Evolutionary conservation across 2,888 invertebrate genomes (phyloP).

Genomic region (Calephelis perditalis): DNA sequence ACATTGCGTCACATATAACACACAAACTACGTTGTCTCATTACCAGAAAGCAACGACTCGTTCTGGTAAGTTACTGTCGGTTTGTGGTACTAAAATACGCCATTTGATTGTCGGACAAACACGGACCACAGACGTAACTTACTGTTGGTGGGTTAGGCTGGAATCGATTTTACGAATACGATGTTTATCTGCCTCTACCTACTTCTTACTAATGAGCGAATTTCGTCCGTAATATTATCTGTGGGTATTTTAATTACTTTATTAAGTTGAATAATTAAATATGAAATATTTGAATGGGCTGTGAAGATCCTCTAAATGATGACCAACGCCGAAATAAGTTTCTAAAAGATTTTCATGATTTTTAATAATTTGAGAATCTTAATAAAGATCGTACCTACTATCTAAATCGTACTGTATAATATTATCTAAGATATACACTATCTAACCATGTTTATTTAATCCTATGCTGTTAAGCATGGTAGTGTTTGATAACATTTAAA

Average conservation of each 20-base stretch:
- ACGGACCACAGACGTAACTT: conserved; percentile 31
- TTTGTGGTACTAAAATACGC: conserved; percentile 57
- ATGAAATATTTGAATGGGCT: not conserved
- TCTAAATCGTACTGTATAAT: too few species aligned
- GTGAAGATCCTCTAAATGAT: too few species aligned
- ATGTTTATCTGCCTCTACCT: conserved; percentile 34
- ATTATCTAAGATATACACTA: too few species aligned
- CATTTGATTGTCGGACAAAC: conserved; percentile 65
- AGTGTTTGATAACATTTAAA: too few species aligned
- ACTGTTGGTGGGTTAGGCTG: conserved; percentile 22
- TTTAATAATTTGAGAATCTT: too few species aligned
- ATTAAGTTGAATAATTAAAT: conserved; percentile 33
- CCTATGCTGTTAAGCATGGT: too few species aligned
- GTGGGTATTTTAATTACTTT: conserved; percentile 40
- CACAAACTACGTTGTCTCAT: conserved; percentile 66
- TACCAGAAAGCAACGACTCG: conserved; percentile 59
- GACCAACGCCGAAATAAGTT: too few species aligned
- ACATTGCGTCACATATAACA: conserved; percentile 43
- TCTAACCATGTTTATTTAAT: too few species aligned
- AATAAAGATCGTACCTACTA: too few species aligned
- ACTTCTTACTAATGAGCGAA: conserved; percentile 30
- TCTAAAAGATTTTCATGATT: too few species aligned
- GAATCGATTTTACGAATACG: conserved; percentile 40
- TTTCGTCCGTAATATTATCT: conserved; percentile 23
- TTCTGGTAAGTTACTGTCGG: conserved; percentile 65